These are phyloP conservation scores for Aspidoscelis tigris DNA, from an alignment of 2,113 vertebrate species.

Conservation along the genomic window DNA sequence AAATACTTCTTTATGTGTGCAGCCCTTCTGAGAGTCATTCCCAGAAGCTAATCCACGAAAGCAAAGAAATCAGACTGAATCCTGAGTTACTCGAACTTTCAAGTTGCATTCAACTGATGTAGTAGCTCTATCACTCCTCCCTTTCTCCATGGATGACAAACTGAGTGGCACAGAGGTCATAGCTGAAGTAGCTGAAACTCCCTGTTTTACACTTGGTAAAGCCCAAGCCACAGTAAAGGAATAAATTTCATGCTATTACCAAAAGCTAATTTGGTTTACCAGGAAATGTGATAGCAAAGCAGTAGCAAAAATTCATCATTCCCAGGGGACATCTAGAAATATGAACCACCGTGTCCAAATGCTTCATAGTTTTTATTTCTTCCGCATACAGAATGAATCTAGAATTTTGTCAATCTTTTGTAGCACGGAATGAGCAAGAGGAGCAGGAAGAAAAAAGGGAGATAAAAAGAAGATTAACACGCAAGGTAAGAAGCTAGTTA, in stretches of 20 bases:
- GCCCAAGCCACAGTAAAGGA: conserved; percentile 18
- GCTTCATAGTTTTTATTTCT: conserved; percentile 41
- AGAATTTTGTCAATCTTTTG: conserved; percentile 67
- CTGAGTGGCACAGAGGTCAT: conserved; percentile 29
- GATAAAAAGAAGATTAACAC: conserved; percentile 92
- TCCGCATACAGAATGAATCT: conserved; percentile 44
- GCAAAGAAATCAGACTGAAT: not conserved
- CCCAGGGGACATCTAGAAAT: conserved; percentile 35
- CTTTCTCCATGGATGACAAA: not conserved
- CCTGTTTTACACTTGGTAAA: conserved; percentile 14
- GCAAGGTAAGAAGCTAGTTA: conserved; percentile 85
- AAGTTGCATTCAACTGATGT: not conserved
- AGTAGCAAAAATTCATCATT: not conserved
- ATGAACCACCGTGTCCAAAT: conserved; percentile 32
- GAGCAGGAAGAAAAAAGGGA: conserved; percentile 98
- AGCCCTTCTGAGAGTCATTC: not conserved
- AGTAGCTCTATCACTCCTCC: fast-evolving
- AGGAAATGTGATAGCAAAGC: not conserved
- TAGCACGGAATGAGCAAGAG: conserved; percentile 97
- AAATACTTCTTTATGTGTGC: not conserved
- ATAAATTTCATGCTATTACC: conserved; percentile 9
- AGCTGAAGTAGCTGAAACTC: conserved; percentile 33
- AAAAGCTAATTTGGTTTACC: conserved; percentile 14
- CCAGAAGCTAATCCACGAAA: not conserved
- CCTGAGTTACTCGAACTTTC: not conserved